phyloP scores from a whole-genome alignment of 2,113 vertebrate species.

The Aptenodytes forsteri region DNA sequence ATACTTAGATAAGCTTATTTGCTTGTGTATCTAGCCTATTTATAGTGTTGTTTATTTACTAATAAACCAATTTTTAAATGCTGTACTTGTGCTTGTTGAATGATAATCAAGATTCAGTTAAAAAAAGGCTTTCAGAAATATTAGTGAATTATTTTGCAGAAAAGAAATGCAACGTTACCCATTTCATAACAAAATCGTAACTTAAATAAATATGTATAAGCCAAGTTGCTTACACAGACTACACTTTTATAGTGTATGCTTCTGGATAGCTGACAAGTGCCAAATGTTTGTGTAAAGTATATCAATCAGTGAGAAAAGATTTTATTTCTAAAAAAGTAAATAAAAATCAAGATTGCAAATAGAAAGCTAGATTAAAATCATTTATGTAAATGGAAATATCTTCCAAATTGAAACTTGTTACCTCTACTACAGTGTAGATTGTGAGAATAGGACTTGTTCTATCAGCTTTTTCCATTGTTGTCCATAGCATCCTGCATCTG shows the following conservation, averaged over 20 bases:
- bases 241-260: background rate
- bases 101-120: background rate
- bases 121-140: conserved; percentile 15
- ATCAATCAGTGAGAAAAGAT: background rate
- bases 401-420: background rate
- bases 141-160: background rate
- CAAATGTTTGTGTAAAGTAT: background rate
- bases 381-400: background rate
- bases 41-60: conserved; percentile 22
- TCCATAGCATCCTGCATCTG: background rate
- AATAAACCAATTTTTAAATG: background rate
- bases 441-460: background rate
- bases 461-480: background rate
- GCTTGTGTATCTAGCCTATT: background rate
- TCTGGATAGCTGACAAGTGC: background rate
- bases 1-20: conserved; percentile 5
- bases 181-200: background rate
- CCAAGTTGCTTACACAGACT: background rate
- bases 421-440: background rate
- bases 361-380: background rate
- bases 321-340: background rate
- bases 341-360: background rate
- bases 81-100: background rate
- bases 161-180: background rate
- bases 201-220: background rate